A percentile compares a stretch with the other conserved stretches of the same genome.
phyloP scores from a whole-genome alignment of 2,888 invertebrate genomes.

The Orchesellides sinensis region DNA sequence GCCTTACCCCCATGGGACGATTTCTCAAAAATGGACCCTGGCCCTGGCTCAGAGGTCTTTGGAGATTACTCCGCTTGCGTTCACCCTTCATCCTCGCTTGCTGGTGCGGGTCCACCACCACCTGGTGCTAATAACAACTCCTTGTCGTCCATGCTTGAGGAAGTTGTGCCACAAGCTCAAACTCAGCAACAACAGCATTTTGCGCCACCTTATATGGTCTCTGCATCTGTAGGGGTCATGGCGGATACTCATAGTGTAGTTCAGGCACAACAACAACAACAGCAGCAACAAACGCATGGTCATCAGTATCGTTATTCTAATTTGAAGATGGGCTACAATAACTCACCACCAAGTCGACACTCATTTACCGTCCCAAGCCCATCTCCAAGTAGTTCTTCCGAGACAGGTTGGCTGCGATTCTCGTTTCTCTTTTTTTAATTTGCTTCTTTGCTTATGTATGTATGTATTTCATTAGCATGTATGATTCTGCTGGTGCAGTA shows the following conservation, averaged over 20 bases:
- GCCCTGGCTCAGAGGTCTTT: slow-evolving; percentile 59
- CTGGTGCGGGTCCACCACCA: slow-evolving; percentile 11
- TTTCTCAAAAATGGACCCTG: slow-evolving; percentile 88
- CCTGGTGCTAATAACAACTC: slow-evolving; percentile 22
- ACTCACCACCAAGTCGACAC: slow-evolving; percentile 78
- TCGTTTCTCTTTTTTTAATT: neutral
- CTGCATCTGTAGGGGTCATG: slow-evolving; percentile 76
- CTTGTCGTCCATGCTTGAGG: slow-evolving; percentile 65
- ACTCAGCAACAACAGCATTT: slow-evolving; percentile 62
- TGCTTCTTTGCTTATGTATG: neutral
- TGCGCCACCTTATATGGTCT: slow-evolving; percentile 68
- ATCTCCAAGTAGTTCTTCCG: slow-evolving; percentile 82
- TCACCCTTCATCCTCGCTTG: slow-evolving; percentile 25
- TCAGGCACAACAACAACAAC: slow-evolving; percentile 74
- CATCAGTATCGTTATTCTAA: slow-evolving; percentile 72
- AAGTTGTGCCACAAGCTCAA: slow-evolving; percentile 63
- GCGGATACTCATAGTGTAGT: slow-evolving; percentile 76
- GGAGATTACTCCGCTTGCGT: slow-evolving; percentile 63
- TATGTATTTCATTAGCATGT: slow-evolving; percentile 14
- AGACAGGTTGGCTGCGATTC: slow-evolving; percentile 34
- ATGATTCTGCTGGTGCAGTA: no score
- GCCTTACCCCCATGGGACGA: slow-evolving; percentile 87
- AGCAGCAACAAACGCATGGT: slow-evolving; percentile 71
- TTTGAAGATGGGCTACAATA: slow-evolving; percentile 71
- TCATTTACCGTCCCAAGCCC: slow-evolving; percentile 92